These are phyloP conservation scores for Porites lutea DNA, from an alignment of 64 coral and sea anemone species.

Conservation along the genomic window DNA sequence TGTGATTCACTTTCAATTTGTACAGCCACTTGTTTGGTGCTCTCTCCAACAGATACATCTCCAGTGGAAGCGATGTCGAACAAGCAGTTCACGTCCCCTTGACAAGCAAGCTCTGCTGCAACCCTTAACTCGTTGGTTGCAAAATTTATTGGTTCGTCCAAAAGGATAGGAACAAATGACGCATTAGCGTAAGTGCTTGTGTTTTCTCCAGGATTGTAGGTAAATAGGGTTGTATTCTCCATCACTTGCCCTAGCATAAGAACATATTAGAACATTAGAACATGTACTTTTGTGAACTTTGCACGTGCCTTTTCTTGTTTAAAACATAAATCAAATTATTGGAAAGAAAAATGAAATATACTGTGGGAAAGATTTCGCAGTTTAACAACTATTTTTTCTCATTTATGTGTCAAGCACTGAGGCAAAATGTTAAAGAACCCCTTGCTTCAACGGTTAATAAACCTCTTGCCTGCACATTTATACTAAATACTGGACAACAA, in stretches of 20 bases:
- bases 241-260: constrained; percentile 24
- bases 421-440: no score
- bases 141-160: constrained; percentile 9
- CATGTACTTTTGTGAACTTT: no score
- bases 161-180: neutral
- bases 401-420: no score
- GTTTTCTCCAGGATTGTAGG: constrained; percentile 3
- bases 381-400: no score
- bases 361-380: no score
- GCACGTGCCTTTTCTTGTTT: no score
- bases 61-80: constrained; percentile 43
- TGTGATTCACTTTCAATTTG: constrained; percentile 16
- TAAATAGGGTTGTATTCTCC: neutral
- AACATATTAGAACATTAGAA: neutral
- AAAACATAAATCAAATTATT: no score
- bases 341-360: no score
- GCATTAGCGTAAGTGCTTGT: constrained; percentile 8
- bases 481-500: no score
- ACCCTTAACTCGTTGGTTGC: neutral
- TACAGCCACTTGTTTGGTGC: constrained; percentile 10
- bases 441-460: no score
- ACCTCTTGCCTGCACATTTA: no score
- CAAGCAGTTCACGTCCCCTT: constrained; percentile 23
- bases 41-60: constrained; percentile 23
- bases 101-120: constrained; percentile 9